A percentile compares a stretch with the other conserved stretches of the same genome.
These are phyloP conservation scores for Bombus polaris DNA, from an alignment of 1,140 invertebrate species.

Conservation along the genomic window DNA sequence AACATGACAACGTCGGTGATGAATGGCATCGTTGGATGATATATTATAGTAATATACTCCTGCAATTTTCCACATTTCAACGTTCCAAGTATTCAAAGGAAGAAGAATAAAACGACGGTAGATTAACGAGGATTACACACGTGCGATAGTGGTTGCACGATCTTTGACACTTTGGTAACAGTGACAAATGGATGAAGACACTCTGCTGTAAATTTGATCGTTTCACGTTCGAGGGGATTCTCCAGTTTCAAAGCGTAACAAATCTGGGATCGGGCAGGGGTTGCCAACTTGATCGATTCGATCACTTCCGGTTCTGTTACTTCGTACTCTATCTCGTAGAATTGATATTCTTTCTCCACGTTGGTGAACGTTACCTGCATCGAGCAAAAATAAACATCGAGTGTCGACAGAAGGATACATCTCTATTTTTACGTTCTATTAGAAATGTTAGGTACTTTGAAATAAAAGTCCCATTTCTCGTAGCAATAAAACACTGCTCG, in stretches of 20 bases:
- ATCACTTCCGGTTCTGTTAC: conserved; percentile 64
- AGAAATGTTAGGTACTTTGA: conserved; percentile 51
- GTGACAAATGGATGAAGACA: conserved; percentile 56
- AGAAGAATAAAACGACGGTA: neutral
- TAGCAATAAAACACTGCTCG: conserved; percentile 65
- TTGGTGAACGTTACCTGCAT: conserved; percentile 67
- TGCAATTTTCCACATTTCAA: conserved; percentile 5
- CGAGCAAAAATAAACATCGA: neutral
- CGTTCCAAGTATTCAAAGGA: neutral
- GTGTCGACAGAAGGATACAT: too few species aligned
- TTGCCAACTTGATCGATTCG: conserved; percentile 62
- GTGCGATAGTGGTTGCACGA: conserved; percentile 40
- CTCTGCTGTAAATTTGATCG: conserved; percentile 45
- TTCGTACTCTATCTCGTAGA: conserved; percentile 68
- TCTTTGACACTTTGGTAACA: conserved; percentile 50
- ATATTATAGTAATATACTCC: conserved; percentile 64
- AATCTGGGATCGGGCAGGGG: conserved; percentile 41
- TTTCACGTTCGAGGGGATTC: conserved; percentile 62
- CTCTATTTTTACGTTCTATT: too few species aligned
- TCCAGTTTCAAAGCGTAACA: conserved; percentile 60
- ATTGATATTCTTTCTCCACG: conserved; percentile 63
- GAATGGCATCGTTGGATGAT: conserved; percentile 51
- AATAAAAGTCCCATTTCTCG: conserved; percentile 53
- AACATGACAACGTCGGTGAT: conserved; percentile 39
- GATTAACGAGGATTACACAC: conserved; percentile 42